phyloP scores from a whole-genome alignment of 2,888 invertebrate genomes.

The Eulithis prunata region DNA sequence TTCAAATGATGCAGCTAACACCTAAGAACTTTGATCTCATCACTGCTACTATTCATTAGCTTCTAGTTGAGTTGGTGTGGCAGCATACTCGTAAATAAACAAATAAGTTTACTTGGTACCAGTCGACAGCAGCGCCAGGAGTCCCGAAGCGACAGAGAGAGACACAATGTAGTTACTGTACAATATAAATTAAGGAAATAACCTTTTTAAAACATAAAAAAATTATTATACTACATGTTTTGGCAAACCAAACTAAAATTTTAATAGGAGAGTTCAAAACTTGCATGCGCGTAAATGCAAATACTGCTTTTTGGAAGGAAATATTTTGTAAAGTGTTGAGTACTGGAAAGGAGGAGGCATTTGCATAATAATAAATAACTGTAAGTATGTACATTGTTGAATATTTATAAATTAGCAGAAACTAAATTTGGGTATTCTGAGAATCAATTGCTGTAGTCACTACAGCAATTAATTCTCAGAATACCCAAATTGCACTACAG shows the following conservation, averaged over 20 bases:
- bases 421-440: background rate
- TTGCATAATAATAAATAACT: background rate
- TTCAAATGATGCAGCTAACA: slow-evolving; percentile 7
- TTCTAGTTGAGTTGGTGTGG: slow-evolving; percentile 35
- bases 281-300: background rate
- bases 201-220: slow-evolving; percentile 38
- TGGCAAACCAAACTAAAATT: slow-evolving; percentile 4
- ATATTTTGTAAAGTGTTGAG: too few species aligned
- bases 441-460: background rate
- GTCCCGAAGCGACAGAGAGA: slow-evolving; percentile 94
- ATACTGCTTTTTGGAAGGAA: background rate
- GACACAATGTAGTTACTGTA: slow-evolving; percentile 95
- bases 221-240: slow-evolving; percentile 4
- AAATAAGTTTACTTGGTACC: slow-evolving; percentile 86
- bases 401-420: background rate
- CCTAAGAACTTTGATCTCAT: slow-evolving; percentile 33
- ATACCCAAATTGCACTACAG: too few species aligned
- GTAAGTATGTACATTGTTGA: background rate
- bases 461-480: too few species aligned
- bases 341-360: background rate
- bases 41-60: slow-evolving; percentile 7
- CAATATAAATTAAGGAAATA: slow-evolving; percentile 46
- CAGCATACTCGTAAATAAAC: slow-evolving; percentile 41
- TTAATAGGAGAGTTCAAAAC: background rate
- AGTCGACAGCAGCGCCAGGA: slow-evolving; percentile 97